Evolutionary conservation across 2,888 invertebrate species (phyloP).

Genomic region (Dynastes tityus): DNA sequence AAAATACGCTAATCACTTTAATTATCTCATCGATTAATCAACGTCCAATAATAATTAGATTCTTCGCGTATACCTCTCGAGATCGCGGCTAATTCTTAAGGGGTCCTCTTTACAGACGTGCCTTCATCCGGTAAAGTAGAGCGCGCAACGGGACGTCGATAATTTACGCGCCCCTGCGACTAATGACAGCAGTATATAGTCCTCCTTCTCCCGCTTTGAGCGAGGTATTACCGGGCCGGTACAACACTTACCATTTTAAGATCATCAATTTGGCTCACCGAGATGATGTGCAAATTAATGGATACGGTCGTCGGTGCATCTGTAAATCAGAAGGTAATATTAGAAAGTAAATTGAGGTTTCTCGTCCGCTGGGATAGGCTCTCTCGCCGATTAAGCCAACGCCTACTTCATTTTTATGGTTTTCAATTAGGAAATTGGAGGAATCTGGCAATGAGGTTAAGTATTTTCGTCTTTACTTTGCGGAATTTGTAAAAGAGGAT

Average conservation of each 20-base stretch:
- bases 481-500: not conserved
- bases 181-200: not conserved
- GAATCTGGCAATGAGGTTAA: not conserved
- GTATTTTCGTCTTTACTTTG: not conserved
- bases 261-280: constrained; percentile 51
- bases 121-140: constrained; percentile 23
- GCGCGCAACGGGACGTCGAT: constrained; percentile 1
- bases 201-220: not conserved
- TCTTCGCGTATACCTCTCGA: not conserved
- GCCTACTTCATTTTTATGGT: constrained; percentile 11
- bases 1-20: not conserved
- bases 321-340: constrained; percentile 36
- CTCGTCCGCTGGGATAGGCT: not conserved
- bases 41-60: constrained; percentile 5
- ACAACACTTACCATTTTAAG: constrained; percentile 47
- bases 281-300: constrained; percentile 50
- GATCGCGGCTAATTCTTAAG: not conserved
- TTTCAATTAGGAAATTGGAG: constrained; percentile 31
- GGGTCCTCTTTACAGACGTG: not conserved
- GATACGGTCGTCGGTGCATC: constrained; percentile 50
- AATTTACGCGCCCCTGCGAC: not conserved
- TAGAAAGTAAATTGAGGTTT: constrained; percentile 31
- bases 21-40: constrained; percentile 19
- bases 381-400: not conserved
- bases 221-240: too few species aligned